These are phyloP conservation scores for Sterrhoptilus dennistouni DNA, from an alignment of 2,113 vertebrate genomes.

Conservation along the genomic window DNA sequence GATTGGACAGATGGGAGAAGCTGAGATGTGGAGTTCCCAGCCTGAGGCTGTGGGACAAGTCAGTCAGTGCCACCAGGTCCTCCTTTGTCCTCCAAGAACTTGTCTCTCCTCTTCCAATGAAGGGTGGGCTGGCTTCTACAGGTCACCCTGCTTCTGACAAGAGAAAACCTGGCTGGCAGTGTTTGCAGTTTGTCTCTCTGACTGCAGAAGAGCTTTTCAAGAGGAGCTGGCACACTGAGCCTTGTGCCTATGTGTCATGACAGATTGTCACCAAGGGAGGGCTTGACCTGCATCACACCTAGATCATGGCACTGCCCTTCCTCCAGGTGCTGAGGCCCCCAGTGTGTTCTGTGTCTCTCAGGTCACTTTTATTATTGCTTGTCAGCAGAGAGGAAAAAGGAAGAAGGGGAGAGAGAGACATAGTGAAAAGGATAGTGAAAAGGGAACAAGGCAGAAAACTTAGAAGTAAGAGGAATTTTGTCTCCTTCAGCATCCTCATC, in stretches of 20 bases:
- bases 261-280: background rate
- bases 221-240: background rate
- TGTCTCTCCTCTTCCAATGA: background rate
- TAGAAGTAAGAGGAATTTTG: background rate
- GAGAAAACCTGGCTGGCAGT: background rate
- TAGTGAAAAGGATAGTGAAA: background rate
- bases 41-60: background rate
- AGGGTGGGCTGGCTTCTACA: background rate
- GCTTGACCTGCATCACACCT: background rate
- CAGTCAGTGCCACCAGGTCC: background rate
- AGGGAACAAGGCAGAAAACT: background rate
- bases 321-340: background rate
- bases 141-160: background rate
- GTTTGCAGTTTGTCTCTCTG: background rate
- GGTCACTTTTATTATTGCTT: background rate
- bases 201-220: background rate
- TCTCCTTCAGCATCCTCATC: background rate
- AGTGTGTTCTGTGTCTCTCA: background rate
- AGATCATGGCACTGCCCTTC: background rate
- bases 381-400: background rate
- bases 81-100: background rate
- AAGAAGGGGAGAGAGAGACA: background rate
- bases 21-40: background rate
- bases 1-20: slow-evolving; percentile 45
- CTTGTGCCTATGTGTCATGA: background rate